Evolutionary conservation across 2,888 invertebrate species (phyloP), one percentile per base, ranked within the genome.

Genomic region (Melipona beecheii): DNA sequence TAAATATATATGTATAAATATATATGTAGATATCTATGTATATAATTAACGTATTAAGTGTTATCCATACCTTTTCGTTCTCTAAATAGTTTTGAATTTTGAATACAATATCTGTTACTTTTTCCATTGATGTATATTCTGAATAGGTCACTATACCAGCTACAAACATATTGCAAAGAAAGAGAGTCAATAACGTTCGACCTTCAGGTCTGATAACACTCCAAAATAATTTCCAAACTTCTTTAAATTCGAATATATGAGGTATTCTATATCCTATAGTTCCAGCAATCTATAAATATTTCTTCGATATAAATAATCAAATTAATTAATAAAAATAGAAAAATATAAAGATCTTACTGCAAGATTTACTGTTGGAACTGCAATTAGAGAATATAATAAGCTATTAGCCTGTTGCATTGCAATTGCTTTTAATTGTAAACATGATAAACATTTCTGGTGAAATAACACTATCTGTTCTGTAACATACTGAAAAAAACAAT

Each of bases 401-500:
- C 96, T 96, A 9, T 95, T 81, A 0, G 91, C 87, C 0, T 95
- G 89, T 93, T 5, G 97, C 97, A 36, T 96, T 87, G 0, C 94
- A 4, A 95, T 95, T 49, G 97, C 95, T 83, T 95, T 95, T 0
- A 96, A 85, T 94, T 97, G 96, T 43, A 96, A 91, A 91, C 97
- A 98, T 4, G 43, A 96, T 90, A 91, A 97, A 97, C 9, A 97
- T 90, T 0, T 97, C 96, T 90, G 97, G 54, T 95, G 95, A 92
- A 96, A 95, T 31, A 97, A 87, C 4, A 97, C 86, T 79, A 97
- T 93, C 27, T 95, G 94, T 1, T 95, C 95, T 88, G 96, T 94
- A 68, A 97, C 92, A 75, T 95, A 88, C 96, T 97, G 93, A 66
- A 95, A 94, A 64, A 27, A 69, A 9, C 4, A 70, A 24, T 66